phyloP scores from a whole-genome alignment of 1,140 invertebrate species.

The Lordiphosa clarofinis region DNA sequence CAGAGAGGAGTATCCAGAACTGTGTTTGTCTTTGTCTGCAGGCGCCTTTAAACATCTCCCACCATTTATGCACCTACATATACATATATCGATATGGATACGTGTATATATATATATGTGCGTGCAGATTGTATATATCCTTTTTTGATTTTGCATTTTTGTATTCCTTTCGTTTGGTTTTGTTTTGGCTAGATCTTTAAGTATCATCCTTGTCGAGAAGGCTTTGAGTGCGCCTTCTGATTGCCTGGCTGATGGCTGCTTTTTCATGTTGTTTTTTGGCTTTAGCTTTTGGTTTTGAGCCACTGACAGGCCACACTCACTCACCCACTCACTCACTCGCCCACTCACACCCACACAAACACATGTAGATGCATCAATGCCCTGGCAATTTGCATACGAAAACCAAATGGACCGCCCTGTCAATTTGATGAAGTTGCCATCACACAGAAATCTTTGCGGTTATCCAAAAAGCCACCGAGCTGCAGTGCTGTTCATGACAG shows the following conservation, averaged over 20 bases:
- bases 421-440: slow-evolving; percentile 53
- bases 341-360: slow-evolving; percentile 8
- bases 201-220: slow-evolving; percentile 9
- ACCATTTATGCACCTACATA: slow-evolving; percentile 11
- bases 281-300: slow-evolving; percentile 49
- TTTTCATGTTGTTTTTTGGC: slow-evolving; percentile 47
- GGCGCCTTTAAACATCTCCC: slow-evolving; percentile 30
- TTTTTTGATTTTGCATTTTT: slow-evolving; percentile 9
- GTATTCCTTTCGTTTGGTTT: slow-evolving; percentile 11
- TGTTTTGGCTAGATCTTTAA: slow-evolving; percentile 7
- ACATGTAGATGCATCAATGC: slow-evolving; percentile 13
- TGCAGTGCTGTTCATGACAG: slow-evolving; percentile 6
- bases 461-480: slow-evolving; percentile 2
- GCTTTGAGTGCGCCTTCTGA: slow-evolving; percentile 28
- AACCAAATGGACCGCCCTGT: slow-evolving; percentile 22
- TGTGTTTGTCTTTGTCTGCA: slow-evolving; percentile 50
- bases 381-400: slow-evolving; percentile 51
- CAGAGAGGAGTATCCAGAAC: neutral
- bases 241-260: slow-evolving; percentile 49
- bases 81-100: slow-evolving; percentile 22
- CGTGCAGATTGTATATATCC: slow-evolving; percentile 38
- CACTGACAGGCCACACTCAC: slow-evolving; percentile 35
- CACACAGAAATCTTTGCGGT: slow-evolving; percentile 3
- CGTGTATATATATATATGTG: slow-evolving; percentile 21
- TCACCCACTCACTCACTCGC: slow-evolving; percentile 12